phyloP scores from a whole-genome alignment of 2,113 vertebrate species.

The Embiotoca jacksoni region DNA sequence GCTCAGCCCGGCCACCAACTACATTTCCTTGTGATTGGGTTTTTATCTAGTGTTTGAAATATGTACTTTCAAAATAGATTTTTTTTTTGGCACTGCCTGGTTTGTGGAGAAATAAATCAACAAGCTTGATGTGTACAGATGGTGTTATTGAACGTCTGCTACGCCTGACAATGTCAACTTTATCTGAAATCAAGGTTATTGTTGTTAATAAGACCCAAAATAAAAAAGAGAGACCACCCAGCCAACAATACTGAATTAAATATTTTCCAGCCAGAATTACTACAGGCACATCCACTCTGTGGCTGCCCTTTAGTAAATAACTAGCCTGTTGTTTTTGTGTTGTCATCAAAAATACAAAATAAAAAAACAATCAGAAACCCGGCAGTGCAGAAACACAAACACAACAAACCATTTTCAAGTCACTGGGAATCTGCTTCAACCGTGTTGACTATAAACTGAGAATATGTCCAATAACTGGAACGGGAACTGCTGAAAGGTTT shows the following conservation, averaged over 20 bases:
- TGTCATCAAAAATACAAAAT: background rate
- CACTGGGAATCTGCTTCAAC: background rate
- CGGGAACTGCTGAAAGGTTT: too few relatives aligned
- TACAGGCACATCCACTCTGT: background rate
- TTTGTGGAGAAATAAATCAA: constrained; percentile 26
- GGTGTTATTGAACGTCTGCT: background rate
- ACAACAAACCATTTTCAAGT: background rate
- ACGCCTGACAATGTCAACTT: constrained; percentile 19
- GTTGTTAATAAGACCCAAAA: background rate
- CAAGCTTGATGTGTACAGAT: constrained; percentile 1
- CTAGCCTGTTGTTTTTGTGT: background rate
- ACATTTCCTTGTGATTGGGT: constrained; percentile 31
- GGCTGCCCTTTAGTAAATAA: constrained; percentile 5
- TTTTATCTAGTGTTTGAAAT: constrained; percentile 51
- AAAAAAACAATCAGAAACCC: background rate
- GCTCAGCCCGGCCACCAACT: background rate
- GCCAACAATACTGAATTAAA: background rate
- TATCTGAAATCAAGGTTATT: background rate
- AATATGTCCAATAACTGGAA: background rate
- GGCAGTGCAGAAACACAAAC: background rate
- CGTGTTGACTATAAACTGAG: background rate
- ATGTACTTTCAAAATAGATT: constrained; percentile 34
- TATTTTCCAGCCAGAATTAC: background rate
- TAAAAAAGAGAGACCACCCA: background rate
- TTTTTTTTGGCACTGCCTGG: background rate